Percentiles rank a stretch among this genome's conserved stretches.
These are phyloP conservation scores for Microplitis demolitor DNA, from an alignment of 1,140 invertebrate species.

Conservation along the genomic window DNA sequence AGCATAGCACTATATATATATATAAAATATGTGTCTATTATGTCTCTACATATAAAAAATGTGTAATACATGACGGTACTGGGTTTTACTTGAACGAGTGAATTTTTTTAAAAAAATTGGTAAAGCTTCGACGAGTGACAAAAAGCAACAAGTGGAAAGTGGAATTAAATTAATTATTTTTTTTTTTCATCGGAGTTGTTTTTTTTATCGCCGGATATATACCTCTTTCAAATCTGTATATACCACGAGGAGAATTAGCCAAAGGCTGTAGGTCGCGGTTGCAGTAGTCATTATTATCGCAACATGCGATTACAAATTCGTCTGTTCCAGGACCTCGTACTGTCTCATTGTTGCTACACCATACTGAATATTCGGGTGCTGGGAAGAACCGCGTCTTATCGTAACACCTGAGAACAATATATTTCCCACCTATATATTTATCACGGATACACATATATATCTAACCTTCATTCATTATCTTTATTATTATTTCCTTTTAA, in stretches of 20 bases:
- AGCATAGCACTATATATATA: neutral
- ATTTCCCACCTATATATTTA: too few species aligned
- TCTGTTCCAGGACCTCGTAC: constrained; percentile 47
- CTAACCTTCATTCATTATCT: too few species aligned
- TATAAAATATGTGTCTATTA: neutral
- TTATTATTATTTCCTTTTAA: too few species aligned
- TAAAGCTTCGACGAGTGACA: constrained; percentile 21
- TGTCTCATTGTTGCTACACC: constrained; percentile 54
- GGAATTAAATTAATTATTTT: neutral
- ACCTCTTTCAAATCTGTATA: constrained; percentile 27
- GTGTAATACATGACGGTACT: neutral
- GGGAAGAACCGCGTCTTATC: constrained; percentile 61
- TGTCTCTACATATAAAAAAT: too few species aligned
- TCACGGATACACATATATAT: too few species aligned
- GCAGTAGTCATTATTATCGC: constrained; percentile 66
- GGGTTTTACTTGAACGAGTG: neutral
- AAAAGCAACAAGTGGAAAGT: constrained; percentile 6
- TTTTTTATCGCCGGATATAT: constrained; percentile 45
- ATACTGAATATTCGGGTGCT: constrained; percentile 57
- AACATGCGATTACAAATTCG: constrained; percentile 61
- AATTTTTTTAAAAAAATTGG: neutral
- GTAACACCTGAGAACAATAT: constrained; percentile 63
- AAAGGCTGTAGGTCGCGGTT: constrained; percentile 63
- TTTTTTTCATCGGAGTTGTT: neutral
- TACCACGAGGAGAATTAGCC: constrained; percentile 44